These are phyloP conservation scores for Hyperopisus bebe DNA, from an alignment of 2,113 vertebrate species.

Conservation along the genomic window DNA sequence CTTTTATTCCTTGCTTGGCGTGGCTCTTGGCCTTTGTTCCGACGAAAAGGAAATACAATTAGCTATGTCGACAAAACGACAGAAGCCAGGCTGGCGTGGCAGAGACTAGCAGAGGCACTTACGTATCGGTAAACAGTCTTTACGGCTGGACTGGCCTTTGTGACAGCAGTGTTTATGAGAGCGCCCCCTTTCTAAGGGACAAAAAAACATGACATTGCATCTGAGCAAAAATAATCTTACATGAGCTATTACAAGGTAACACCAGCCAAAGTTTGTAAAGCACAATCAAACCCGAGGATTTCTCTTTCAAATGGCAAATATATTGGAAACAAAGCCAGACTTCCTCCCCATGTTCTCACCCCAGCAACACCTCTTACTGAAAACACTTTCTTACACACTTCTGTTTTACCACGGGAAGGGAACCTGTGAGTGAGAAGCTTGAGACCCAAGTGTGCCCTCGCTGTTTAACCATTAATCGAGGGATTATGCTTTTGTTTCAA, in stretches of 20 bases:
- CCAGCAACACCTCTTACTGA: background rate
- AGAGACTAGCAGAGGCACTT: slow-evolving; percentile 43
- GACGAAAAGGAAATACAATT: slow-evolving; percentile 33
- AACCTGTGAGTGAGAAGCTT: background rate
- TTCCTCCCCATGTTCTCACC: background rate
- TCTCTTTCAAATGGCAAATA: background rate
- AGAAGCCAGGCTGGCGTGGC: background rate
- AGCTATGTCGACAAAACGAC: slow-evolving; percentile 38
- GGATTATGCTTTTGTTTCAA: background rate
- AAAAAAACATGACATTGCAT: slow-evolving; percentile 26
- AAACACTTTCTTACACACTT: background rate
- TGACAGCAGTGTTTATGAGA: slow-evolving; percentile 84
- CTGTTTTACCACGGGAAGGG: background rate
- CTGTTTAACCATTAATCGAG: background rate
- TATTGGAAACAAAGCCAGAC: background rate
- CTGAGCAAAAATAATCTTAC: background rate
- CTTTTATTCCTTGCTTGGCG: slow-evolving; percentile 84
- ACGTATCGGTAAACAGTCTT: slow-evolving; percentile 74
- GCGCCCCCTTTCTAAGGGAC: slow-evolving; percentile 78
- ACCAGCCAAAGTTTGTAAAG: background rate
- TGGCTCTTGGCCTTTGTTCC: slow-evolving; percentile 79
- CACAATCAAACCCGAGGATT: background rate
- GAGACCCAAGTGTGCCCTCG: background rate
- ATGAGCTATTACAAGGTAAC: background rate
- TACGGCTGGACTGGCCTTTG: slow-evolving; percentile 77